Percentiles rank a stretch among this genome's conserved stretches.
These are phyloP conservation scores for Platycercus adscitus DNA, from an alignment of 2,113 vertebrate species.

Conservation along the genomic window DNA sequence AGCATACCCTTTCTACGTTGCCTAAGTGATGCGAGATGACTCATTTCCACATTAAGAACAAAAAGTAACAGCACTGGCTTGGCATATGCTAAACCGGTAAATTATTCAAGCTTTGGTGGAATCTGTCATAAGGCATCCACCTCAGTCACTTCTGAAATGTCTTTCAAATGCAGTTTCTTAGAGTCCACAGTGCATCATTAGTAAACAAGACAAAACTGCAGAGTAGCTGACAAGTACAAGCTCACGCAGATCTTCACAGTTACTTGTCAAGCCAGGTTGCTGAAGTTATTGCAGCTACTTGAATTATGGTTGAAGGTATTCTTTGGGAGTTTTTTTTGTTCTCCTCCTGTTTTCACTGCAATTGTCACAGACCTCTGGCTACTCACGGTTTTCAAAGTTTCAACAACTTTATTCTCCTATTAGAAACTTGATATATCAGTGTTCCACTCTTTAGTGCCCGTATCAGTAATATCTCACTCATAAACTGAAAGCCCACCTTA, in stretches of 20 bases:
- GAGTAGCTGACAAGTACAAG: neutral
- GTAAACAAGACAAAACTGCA: neutral
- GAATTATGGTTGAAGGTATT: neutral
- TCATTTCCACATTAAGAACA: neutral
- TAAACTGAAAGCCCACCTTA: neutral
- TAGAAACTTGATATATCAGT: neutral
- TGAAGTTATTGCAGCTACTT: neutral
- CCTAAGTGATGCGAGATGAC: neutral
- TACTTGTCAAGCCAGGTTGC: neutral
- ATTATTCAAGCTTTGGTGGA: neutral
- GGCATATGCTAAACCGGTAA: neutral
- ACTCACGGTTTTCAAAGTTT: neutral
- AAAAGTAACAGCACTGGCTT: neutral
- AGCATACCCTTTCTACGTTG: neutral
- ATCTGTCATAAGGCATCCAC: neutral
- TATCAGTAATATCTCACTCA: neutral
- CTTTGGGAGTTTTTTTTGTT: neutral
- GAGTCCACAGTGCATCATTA: neutral
- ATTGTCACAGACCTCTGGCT: neutral
- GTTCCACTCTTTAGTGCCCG: neutral
- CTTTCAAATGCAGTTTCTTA: neutral
- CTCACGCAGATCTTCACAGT: neutral
- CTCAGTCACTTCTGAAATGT: neutral
- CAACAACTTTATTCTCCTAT: neutral
- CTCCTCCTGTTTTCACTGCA: neutral